Percentiles rank a stretch among this genome's conserved stretches.
Evolutionary conservation across 1,140 invertebrate species (phyloP).

Genomic region (Aphaenogaster floridana): DNA sequence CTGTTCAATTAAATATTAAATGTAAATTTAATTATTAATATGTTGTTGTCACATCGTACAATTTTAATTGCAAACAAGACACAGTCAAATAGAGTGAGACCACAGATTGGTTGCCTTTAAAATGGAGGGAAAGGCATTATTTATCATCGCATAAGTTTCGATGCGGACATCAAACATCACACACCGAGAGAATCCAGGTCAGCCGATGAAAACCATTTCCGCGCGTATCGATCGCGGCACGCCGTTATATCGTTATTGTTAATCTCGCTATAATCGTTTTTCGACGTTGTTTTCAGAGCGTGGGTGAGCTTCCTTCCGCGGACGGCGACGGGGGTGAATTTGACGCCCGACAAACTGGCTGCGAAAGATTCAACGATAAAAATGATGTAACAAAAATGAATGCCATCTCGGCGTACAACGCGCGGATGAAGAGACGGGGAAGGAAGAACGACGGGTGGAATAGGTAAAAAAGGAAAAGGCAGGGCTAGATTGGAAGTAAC

Average conservation of each 20-base stretch:
- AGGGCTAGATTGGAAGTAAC: neutral
- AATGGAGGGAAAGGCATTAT: slow-evolving; percentile 33
- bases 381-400: slow-evolving; percentile 55
- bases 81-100: neutral
- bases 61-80: neutral
- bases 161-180: slow-evolving; percentile 52
- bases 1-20: neutral
- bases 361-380: slow-evolving; percentile 50
- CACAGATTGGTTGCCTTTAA: neutral
- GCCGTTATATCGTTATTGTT: slow-evolving; percentile 63
- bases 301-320: slow-evolving; percentile 48
- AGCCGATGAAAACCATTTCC: slow-evolving; percentile 61
- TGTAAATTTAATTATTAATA: neutral
- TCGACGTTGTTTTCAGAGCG: slow-evolving; percentile 52
- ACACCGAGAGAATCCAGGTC: slow-evolving; percentile 56
- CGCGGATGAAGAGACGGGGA: slow-evolving; percentile 38
- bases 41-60: neutral
- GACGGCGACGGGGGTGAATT: slow-evolving; percentile 28
- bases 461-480: slow-evolving; percentile 48
- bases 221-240: slow-evolving; percentile 53
- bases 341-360: slow-evolving; percentile 46
- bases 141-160: slow-evolving; percentile 32
- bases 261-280: slow-evolving; percentile 65
- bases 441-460: slow-evolving; percentile 48
- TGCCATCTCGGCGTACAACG: slow-evolving; percentile 35